Percentiles rank a stretch among this genome's conserved stretches.
Conservation (phyloP, 2,797 vertebrate species). For the Crypturellus tataupa region DNA sequence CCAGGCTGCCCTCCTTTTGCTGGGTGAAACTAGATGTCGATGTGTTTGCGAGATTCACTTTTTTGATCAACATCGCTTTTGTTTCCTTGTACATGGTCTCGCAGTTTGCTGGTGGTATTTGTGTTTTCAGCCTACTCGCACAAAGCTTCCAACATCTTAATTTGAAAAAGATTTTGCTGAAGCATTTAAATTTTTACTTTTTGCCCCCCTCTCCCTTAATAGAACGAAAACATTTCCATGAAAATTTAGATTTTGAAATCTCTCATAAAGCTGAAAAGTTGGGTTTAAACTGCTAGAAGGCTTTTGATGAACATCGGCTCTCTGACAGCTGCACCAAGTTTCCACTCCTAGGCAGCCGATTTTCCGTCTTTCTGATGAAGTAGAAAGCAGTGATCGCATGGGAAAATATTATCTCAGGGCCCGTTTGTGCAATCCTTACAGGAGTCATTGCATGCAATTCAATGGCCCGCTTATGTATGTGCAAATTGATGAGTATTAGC, state of each 20-base stretch:
- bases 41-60: constrained; percentile 50
- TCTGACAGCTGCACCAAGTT: constrained; percentile 59
- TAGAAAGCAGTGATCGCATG: constrained; percentile 51
- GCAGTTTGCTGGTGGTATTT: constrained; percentile 53
- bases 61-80: constrained; percentile 44
- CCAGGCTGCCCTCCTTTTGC: background rate
- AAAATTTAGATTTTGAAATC: constrained; percentile 64
- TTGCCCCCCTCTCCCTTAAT: background rate
- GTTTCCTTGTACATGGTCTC: constrained; percentile 43
- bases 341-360: constrained; percentile 28
- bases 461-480: background rate
- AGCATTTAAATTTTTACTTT: constrained; percentile 7
- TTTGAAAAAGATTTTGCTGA: constrained; percentile 55
- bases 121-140: constrained; percentile 43
- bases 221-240: constrained; percentile 59
- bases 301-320: constrained; percentile 65
- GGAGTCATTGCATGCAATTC: background rate
- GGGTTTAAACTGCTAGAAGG: background rate
- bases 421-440: constrained; percentile 43
- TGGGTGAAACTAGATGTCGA: background rate
- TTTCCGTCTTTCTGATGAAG: constrained; percentile 62
- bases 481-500: constrained; percentile 2
- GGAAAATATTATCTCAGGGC: constrained; percentile 72
- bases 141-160: constrained; percentile 60
- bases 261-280: constrained; percentile 60